Evolutionary conservation across 2,888 invertebrate genomes (phyloP), one percentile per base, ranked within the genome.

Genomic region (Metallyticus violacea): DNA sequence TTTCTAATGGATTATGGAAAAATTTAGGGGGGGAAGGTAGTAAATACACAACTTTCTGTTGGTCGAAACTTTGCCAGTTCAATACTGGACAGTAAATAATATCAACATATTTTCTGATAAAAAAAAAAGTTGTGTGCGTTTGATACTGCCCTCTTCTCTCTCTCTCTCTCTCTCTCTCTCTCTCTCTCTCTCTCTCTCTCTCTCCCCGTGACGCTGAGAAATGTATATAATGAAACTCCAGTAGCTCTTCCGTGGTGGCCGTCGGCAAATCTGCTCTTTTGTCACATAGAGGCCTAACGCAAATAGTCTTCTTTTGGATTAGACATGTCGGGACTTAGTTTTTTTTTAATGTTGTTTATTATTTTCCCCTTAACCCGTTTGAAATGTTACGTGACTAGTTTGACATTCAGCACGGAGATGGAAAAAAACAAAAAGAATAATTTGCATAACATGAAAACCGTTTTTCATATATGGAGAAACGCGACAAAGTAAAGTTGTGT

Each of bases 401-500:
- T 83, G 83, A 83, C 83, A 77, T 83, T 83, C 77, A 15, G 40
- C 40, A 62, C 40, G 40, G 40, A 62, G 40, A n/a, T 29, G 77
- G 26, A 25, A 28, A 4, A 29, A 62, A 82, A 7, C 22, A 76
- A 82, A 77, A 83, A 77, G 77, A 77, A 77, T n/a, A 62, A 83
- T 83, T 83, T 83, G 77, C 83, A 83, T 83, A 83, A 83, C 83
- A 83, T 77, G 83, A 83, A 83, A 83, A 77, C 77, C 27, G 27
- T 77, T 83, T 83, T 83, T 82, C 29, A 22, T 82, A 82, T 28
- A 77, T 77, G 83, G 83, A 83, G 83, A 28, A 76, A 82, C 62
- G 77, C n/a, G 28, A 29, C 28, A 15, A 29, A 77, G 77, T 77
- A 25, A 83, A 77, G 83, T 83, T 83, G 83, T 77, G 27, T 83